phyloP scores from a whole-genome alignment of 2,888 invertebrate species.

The Seira sanloemensis region DNA sequence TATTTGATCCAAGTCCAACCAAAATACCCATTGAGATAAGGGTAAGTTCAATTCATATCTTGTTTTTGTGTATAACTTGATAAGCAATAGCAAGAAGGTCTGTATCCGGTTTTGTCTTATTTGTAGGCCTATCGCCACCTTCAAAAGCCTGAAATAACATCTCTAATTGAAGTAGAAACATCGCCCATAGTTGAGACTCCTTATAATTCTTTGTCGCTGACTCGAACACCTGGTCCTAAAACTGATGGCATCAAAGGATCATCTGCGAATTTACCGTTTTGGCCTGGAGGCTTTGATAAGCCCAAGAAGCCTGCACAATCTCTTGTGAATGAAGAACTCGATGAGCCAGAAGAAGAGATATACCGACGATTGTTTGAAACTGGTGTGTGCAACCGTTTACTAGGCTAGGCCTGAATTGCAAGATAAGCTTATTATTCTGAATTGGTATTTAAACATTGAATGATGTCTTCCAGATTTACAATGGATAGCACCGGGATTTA shows the following conservation, averaged over 20 bases:
- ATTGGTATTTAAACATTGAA: too few species aligned
- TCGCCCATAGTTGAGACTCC: constrained; percentile 81
- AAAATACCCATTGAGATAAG: constrained; percentile 78
- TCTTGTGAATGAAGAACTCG: too few species aligned
- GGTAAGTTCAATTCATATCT: constrained; percentile 74
- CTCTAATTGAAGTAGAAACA: constrained; percentile 81
- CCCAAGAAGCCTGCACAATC: constrained; percentile 74
- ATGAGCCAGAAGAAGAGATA: too few species aligned
- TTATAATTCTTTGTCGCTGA: constrained; percentile 87
- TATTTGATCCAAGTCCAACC: constrained; percentile 78
- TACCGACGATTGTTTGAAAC: too few species aligned
- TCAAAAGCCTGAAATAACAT: too few species aligned
- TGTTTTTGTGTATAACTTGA: constrained; percentile 24
- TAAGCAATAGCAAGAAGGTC: too few species aligned
- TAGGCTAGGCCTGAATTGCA: too few species aligned
- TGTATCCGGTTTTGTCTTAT: constrained; percentile 85
- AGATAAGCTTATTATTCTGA: too few species aligned
- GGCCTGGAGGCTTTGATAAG: constrained; percentile 87
- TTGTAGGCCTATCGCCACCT: too few species aligned
- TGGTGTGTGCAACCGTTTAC: too few species aligned
- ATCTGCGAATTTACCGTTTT: constrained; percentile 88
- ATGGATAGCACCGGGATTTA: constrained; percentile 83
- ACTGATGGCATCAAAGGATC: constrained; percentile 85
- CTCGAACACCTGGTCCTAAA: constrained; percentile 85
- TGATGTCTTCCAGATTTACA: constrained; percentile 77